Evolutionary conservation across 2,113 vertebrate species (phyloP), one percentile per base, ranked within the genome.

Genomic region (Lasiurus cinereus): DNA sequence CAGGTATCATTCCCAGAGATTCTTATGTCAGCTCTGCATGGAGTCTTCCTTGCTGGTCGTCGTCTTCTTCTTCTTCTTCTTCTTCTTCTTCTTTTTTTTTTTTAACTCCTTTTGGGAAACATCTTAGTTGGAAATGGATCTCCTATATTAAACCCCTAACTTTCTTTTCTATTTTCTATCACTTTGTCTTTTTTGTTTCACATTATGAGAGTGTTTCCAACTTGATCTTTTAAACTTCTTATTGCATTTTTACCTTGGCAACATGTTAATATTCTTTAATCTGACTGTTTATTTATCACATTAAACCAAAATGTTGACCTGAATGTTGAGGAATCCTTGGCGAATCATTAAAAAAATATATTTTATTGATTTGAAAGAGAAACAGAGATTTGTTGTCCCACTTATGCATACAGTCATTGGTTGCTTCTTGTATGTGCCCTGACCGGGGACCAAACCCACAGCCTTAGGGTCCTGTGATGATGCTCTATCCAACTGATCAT

Each of bases 301-400:
- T 82, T 88, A 90, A 89, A 36, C 39, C 15, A 92, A 48, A 89
- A 59, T 78, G 62, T 33, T 95, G 66, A 67, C 52, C 13, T 88
- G n/a, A 72, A 6, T 80, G 18, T 72, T 29, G 78, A 72, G 22
- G 39, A 83, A 52, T 89, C 39, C 8, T 94, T 79, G 52, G 67
- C 31, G 86, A 69, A 73, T 86, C 16, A 93, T 74, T 67, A 8
- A 7, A 21, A 18, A 21, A 56, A 56, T 6, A 56, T 21, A 56
- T 56, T 21, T 56, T 21, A 56, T 56, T 56, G 18, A 56, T 56
- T 56, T 56, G 54, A 56, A 18, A 56, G 54, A 56, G 18, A 56
- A 21, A 21, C 54, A 21, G 54, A 54, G 16, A 56, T 56, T 18
- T 52, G 52, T 56, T 56, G 19, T 56, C 19, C 54, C 19, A 21